phyloP scores from a whole-genome alignment of 2,888 invertebrate genomes.

The Tenthredo scrophulariae region DNA sequence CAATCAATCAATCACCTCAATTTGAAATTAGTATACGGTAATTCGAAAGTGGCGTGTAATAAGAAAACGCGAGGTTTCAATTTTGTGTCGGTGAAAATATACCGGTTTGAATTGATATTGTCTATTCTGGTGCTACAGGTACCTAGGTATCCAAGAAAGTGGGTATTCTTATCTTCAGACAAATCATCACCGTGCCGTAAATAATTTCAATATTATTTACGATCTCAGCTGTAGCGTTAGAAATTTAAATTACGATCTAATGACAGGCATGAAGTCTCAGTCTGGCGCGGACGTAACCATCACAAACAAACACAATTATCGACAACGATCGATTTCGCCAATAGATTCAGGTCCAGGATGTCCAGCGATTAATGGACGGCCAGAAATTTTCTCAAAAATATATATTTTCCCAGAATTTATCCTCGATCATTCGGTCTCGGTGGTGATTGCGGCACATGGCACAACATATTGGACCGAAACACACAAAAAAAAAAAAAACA shows the following conservation, averaged over 20 bases:
- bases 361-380: no score
- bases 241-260: constrained; percentile 56
- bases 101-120: neutral
- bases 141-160: neutral
- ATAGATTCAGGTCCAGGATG: neutral
- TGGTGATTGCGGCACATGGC: no score
- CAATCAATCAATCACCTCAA: neutral
- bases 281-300: neutral
- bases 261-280: constrained; percentile 50
- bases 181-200: constrained; percentile 31
- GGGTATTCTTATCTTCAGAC: neutral
- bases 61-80: neutral
- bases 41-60: neutral
- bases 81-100: neutral
- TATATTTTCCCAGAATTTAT: no score
- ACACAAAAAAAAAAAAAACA: no score
- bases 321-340: neutral
- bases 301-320: constrained; percentile 24
- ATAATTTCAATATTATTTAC: constrained; percentile 38
- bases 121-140: neutral
- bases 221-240: neutral
- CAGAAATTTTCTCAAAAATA: no score
- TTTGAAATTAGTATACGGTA: neutral
- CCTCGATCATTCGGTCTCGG: no score
- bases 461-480: no score